Conservation (phyloP, 2,797 vertebrate species). For the Sylvilagus floridanus region DNA sequence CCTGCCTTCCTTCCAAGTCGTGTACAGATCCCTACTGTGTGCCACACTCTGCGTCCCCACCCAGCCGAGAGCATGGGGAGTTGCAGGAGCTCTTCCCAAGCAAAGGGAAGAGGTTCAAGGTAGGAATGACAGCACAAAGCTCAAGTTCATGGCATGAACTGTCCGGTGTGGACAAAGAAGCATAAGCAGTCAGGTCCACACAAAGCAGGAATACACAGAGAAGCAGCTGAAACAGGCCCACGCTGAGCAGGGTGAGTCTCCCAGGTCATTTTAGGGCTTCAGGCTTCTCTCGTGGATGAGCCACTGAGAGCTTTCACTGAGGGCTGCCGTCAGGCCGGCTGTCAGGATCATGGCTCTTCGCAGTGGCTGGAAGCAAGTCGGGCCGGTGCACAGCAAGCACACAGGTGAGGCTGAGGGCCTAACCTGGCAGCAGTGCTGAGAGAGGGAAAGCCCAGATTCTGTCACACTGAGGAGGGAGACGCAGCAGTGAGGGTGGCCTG, state of each 20-base stretch:
- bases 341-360: neutral
- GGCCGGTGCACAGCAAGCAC: neutral
- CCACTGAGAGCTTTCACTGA: neutral
- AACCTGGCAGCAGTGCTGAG: neutral
- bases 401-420: neutral
- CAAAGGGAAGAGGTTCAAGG: neutral
- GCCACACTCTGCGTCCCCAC: neutral
- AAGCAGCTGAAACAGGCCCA: neutral
- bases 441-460: neutral
- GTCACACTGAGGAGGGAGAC: neutral
- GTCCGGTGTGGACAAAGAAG: neutral
- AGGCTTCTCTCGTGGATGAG: neutral
- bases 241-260: neutral
- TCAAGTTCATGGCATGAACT: neutral
- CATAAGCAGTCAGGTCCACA: neutral
- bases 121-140: neutral
- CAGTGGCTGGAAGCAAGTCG: neutral
- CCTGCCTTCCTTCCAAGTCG: neutral
- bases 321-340: neutral
- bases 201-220: neutral
- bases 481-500: neutral
- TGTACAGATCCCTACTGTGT: rapidly evolving
- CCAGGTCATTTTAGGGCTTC: neutral
- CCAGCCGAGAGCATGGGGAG: neutral
- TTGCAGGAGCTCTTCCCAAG: neutral